Base-by-base conservation (phyloP, 2,797 vertebrate genomes). In the Argyrosomus regius region DNA sequence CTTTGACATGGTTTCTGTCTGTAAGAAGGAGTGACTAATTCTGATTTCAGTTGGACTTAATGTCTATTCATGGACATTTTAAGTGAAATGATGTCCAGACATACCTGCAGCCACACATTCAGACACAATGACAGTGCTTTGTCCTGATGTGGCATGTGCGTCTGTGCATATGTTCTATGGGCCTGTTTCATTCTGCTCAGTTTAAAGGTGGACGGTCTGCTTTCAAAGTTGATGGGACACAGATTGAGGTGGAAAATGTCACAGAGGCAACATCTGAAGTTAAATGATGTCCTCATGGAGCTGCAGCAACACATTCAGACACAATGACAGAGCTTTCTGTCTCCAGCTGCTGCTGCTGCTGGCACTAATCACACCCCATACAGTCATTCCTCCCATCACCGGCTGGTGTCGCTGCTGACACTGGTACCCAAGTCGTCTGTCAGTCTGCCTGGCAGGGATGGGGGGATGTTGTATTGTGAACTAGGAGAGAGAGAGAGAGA, bases 361-460 rank as follows among this genome's bases (percentile, higher is more conserved):
- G 85, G 66, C 82, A 68, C 59, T 41, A 1, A 74, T 62, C 43
- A 28, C 52, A 59, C 35, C 3, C n/a, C 45, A 60, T 53, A 28
- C 16, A 0, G 50, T 2, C 26, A 43, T 84, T 18, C 73, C 76
- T 88, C 63, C 68, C 64, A 78, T 89, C 80, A 72, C 90, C 95
- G 43, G 61, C 68, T 79, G 92, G 92, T 88, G 95, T 90, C 95
- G 91, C 94, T 94, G 91, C 80, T 73, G 68, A 62, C 75, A 53
- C 85, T 91, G 84, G 77, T 90, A 89, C 88, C 85, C 65, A 56
- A 24, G 74, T 69, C 75, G 85, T 91, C 83, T 85, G 88, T 88
- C 85, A 78, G 85, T 93, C 84, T 85, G 89, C 93, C 86, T 83
- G 80, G 87, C 88, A 57, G 72, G 72, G 78, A 78, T 80, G 80